These are phyloP conservation scores for Punctoribates punctum DNA, from an alignment of 2,888 invertebrate species.

Conservation along the genomic window DNA sequence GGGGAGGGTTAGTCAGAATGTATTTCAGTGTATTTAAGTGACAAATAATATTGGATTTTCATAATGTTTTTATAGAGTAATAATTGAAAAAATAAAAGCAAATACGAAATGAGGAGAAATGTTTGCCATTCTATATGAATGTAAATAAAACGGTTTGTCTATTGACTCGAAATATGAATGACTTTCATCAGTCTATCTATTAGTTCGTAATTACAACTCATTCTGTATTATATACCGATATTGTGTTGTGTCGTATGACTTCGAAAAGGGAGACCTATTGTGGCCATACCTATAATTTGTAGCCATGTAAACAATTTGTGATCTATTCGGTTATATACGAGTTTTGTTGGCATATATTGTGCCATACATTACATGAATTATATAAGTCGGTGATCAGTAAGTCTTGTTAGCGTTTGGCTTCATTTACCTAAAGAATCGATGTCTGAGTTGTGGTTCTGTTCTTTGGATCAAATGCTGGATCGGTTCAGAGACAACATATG, in stretches of 20 bases:
- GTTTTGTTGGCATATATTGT: neutral
- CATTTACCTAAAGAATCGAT: slow-evolving; percentile 33
- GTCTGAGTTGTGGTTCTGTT: slow-evolving; percentile 3
- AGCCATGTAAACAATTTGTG: slow-evolving; percentile 30
- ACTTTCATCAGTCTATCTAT: neutral
- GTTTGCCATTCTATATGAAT: too few species aligned
- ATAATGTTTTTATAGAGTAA: too few species aligned
- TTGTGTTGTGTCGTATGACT: neutral
- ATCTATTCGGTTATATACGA: neutral
- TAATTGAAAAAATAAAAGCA: too few species aligned
- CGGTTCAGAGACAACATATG: slow-evolving; percentile 5
- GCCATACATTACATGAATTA: neutral
- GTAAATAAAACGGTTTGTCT: neutral
- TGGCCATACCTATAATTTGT: slow-evolving; percentile 28
- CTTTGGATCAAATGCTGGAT: slow-evolving; percentile 2
- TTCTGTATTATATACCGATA: slow-evolving; percentile 19
- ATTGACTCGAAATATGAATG: neutral
- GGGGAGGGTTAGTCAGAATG: too few species aligned
- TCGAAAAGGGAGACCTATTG: neutral
- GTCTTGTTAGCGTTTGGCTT: slow-evolving; percentile 27
- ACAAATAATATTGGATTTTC: too few species aligned
- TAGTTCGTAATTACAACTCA: slow-evolving; percentile 18
- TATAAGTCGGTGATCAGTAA: slow-evolving; percentile 17
- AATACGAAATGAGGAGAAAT: too few species aligned
- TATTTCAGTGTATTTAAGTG: too few species aligned